Base-by-base conservation (phyloP, 2,888 invertebrate genomes). In the Melinaea menophilus region DNA sequence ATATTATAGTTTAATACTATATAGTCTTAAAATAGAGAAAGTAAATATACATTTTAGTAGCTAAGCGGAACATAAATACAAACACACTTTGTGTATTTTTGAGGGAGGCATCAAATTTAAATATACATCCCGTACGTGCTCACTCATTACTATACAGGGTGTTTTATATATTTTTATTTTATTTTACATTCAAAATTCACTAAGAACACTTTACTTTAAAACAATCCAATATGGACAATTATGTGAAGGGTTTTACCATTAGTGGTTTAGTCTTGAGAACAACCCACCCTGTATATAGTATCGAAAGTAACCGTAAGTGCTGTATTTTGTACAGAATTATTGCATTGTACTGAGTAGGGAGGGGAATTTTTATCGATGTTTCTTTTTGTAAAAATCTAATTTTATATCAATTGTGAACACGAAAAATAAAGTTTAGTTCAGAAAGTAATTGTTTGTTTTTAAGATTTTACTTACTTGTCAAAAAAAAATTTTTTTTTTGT, bases 251-350 rank as follows among this genome's bases (percentile, higher is more conserved):
- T 51, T 51, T 51, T 5, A 31, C 7, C 4, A 7, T 51, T 61
- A 61, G 58, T 41, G n/a, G 22, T 51, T 9, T n/a, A 11, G 33
- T 56, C 35, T 22, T 4, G 41, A n/a, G 2, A 33, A 58, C 31
- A 58, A 58, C 31, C 37, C 75, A 71, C 0, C 62, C 73, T 76
- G 79, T 85, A 71, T 65, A 78, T 45, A 72, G 82, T 86, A 88
- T 87, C 85, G 88, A 88, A 88, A 88, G 83, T 86, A 88, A 85
- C 82, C 82, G 76, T 86, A 87, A 88, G 88, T 88, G 88, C 88
- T 85, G 87, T 88, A 88, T 88, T 88, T 88, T 86, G 85, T 85
- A 86, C 81, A 80, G 85, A 88, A 87, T 87, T 86, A 88, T 87
- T 81, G 87, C 84, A 86, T 82, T 83, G 85, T 82, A 67, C 58